Evolutionary conservation across 2,888 invertebrate species (phyloP), one percentile per base, ranked within the genome.

Genomic region (Prenolepis imparis): DNA sequence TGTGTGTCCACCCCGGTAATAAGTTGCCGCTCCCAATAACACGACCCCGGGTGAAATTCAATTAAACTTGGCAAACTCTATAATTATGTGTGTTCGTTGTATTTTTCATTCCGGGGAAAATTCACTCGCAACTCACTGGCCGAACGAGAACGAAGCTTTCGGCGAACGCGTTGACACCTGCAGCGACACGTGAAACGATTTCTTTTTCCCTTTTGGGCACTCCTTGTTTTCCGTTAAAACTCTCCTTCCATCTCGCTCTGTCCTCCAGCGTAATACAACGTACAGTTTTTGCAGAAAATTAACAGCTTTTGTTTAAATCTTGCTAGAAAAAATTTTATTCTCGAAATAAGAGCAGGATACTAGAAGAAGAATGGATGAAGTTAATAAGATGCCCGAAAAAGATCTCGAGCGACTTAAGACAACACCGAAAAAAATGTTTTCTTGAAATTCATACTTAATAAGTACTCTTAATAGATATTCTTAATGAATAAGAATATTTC

Each of bases 51-150:
- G 15, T 32, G 77, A 89, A 86, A 89, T 89, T 87, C 89, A 89
- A 89, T 89, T 89, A 89, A 89, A 89, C 86, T 87, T 87, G 48
- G 64, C 72, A 48, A 87, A 89, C 87, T 89, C 86, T 63, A 70
- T 86, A 86, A 87, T 89, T 84, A 80, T 80, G 80, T 75, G 80
- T 75, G 80, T 75, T 83, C 63, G 55, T 83, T 81, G 64, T 70
- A 70, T 63, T 83, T 83, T 83, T 80, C 36, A 18, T 44, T 63
- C 80, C 41, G 48, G 11, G 12, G 41, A 57, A 78, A 78, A 78
- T 32, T 32, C 44, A 32, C 32, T 6, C 9, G 55, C 39, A 18
- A n/a, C n/a, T n/a, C n/a, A n/a, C n/a, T 63, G 21, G 32, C n/a
- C 64, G 21, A n/a, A 18, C 36, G 66, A 66, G 36, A 39, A 52